Evolutionary conservation across 1,140 invertebrate genomes (phyloP).

Genomic region (Drosophila ambigua): DNA sequence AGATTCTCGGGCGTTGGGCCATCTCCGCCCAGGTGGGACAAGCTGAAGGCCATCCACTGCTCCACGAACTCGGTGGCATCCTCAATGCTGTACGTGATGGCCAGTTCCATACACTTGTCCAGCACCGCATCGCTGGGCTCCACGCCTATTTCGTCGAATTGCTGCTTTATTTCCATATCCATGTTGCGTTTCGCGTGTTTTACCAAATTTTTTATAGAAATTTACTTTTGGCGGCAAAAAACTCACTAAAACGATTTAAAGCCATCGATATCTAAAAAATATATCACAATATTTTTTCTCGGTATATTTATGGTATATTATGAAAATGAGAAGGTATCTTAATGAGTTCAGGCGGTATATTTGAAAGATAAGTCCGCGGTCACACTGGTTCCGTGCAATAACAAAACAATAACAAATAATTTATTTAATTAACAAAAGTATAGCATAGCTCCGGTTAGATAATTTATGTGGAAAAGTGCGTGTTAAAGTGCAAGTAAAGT

Average conservation of each 20-base stretch:
- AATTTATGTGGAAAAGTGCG: not conserved
- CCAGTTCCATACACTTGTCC: constrained; percentile 85
- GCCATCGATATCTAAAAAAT: too few relatives aligned
- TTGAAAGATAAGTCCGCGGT: too few relatives aligned
- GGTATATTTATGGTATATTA: too few relatives aligned
- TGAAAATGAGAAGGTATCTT: too few relatives aligned
- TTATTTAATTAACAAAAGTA: not conserved
- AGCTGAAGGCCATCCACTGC: constrained; percentile 88
- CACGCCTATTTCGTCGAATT: constrained; percentile 80
- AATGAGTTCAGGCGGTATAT: too few relatives aligned
- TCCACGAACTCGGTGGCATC: constrained; percentile 88
- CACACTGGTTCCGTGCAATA: too few relatives aligned
- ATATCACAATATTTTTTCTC: too few relatives aligned
- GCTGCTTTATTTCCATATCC: constrained; percentile 72
- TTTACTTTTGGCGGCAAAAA: constrained; percentile 61
- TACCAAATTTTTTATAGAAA: constrained; percentile 29
- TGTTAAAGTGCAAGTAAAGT: constrained; percentile 16
- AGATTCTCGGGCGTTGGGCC: constrained; percentile 86
- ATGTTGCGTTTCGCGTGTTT: constrained; percentile 32
- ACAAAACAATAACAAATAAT: too few relatives aligned
- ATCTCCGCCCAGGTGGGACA: constrained; percentile 86
- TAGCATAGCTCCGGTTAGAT: not conserved
- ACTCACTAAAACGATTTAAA: too few relatives aligned
- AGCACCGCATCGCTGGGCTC: constrained; percentile 64
- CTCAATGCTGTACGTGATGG: constrained; percentile 85